Evolutionary conservation across 2,113 vertebrate species (phyloP).

Genomic region (Halcyon malimbica): DNA sequence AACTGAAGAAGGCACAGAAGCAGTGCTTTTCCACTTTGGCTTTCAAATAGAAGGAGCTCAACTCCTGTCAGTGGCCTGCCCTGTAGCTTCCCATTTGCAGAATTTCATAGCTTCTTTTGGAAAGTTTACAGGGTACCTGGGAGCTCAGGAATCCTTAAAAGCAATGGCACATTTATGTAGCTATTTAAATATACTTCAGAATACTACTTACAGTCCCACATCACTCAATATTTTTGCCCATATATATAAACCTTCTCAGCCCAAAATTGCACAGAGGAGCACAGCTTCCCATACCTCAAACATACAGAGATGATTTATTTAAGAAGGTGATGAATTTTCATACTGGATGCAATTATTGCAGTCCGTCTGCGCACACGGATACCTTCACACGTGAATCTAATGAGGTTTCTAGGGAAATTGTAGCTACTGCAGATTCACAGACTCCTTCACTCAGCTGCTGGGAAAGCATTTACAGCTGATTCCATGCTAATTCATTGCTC

Average conservation of each 20-base stretch:
- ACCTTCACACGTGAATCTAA: not conserved
- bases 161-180: not conserved
- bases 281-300: not conserved
- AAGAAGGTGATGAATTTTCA: conserved; percentile 22
- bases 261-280: not conserved
- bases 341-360: not conserved
- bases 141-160: not conserved
- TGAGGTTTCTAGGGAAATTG: conserved; percentile 22
- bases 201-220: not conserved
- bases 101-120: not conserved
- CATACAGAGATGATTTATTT: conserved; percentile 23
- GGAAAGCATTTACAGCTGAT: conserved; percentile 36
- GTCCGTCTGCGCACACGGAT: rapidly evolving
- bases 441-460: conserved; percentile 21
- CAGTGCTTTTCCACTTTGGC: not conserved
- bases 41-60: not conserved
- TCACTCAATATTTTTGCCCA: not conserved
- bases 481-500: conserved; percentile 55
- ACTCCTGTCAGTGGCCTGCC: not conserved
- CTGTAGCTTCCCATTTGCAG: rapidly evolving
- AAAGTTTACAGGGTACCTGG: not conserved
- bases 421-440: conserved; percentile 20
- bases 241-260: not conserved
- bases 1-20: rapidly evolving
- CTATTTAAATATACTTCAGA: not conserved